Base-by-base conservation (phyloP, 2,113 vertebrate genomes). In the Proterorhinus semilunaris region DNA sequence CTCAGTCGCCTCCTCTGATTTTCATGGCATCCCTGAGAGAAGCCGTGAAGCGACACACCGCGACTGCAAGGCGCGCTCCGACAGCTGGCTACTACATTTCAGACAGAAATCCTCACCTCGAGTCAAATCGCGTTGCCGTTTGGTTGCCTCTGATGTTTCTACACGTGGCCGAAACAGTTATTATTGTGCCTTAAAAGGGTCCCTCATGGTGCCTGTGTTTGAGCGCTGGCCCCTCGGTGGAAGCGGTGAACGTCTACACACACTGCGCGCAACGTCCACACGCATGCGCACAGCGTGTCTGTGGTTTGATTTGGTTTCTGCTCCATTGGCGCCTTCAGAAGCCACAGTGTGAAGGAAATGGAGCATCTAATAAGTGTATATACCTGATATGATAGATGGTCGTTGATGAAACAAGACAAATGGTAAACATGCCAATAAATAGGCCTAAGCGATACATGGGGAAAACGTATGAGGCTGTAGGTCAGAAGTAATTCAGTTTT, bases 21-120 rank as follows among this genome's bases (percentile, higher is more conserved):
- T 88, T 84, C 88, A 88, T 73, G 89, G 81, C 88, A 91, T 89
- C 83, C 71, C 80, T 6, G 66, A 43, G 69, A 78, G 79, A 76
- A 86, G 81, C 85, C 89, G 78, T 76, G 76, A 83, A 48, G 62
- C 62, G 62, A 79, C 79, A 65, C 78, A 64, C 75, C 65, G 78
- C 78, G 69, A 68, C 16, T 55, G 48, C 78, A 53, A 74, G 7
- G 62, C 71, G 3, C 71, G 43, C 72, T 52, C 67, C 2, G 74
- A 44, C 68, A 16, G 62, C 75, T 15, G 72, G 75, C 83, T 81
- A 81, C 88, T 81, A 81, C 88, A 89, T 86, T 47, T 81, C 79
- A 64, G 55, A 5, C 27, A 57, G 10, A 11, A 47, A 36, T 13
- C 10, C 7, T 54, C 62, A 5, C 62, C 65, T n/a, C 69, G 61